phyloP scores from a whole-genome alignment of 30 jellyfish, hydroid and myxozoan genomes.

The Nemopilema nomurai region DNA sequence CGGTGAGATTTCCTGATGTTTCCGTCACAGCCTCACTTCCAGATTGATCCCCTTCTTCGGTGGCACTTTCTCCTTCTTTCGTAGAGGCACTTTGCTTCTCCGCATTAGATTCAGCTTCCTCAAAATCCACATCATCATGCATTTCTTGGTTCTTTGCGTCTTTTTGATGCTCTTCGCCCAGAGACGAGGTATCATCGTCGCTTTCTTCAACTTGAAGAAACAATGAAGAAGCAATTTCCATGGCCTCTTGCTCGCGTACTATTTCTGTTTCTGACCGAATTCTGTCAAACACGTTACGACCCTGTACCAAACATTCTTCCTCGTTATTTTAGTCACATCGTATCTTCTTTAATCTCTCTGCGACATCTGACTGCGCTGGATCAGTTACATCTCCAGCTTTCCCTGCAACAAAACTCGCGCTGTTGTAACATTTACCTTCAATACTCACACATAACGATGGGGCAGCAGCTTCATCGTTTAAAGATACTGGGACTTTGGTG shows the following conservation, averaged over 20 bases:
- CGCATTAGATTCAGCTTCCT: background rate
- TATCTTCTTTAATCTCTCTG: background rate
- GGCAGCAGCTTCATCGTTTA: background rate
- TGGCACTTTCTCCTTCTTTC: background rate
- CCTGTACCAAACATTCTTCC: background rate
- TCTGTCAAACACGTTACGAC: constrained; percentile 31
- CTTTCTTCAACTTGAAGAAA: constrained; percentile 15
- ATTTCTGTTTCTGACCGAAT: constrained; percentile 23
- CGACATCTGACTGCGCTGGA: background rate
- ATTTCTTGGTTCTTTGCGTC: background rate
- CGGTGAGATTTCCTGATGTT: constrained; percentile 9
- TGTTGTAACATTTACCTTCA: too few species aligned
- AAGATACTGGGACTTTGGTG: background rate
- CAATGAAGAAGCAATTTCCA: constrained; percentile 49
- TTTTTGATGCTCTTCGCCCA: background rate
- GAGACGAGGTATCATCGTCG: background rate
- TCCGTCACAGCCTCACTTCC: background rate
- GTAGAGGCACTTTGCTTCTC: background rate
- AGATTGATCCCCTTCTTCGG: background rate
- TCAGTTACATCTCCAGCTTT: background rate
- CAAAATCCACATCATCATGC: background rate
- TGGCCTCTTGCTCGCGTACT: constrained; percentile 28
- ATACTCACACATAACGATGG: background rate
- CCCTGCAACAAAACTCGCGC: background rate
- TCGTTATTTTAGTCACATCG: background rate